A percentile compares a stretch with the other conserved stretches of the same genome.
Evolutionary conservation across 1,140 invertebrate species (phyloP).

Genomic region (Drosophila sp.): DNA sequence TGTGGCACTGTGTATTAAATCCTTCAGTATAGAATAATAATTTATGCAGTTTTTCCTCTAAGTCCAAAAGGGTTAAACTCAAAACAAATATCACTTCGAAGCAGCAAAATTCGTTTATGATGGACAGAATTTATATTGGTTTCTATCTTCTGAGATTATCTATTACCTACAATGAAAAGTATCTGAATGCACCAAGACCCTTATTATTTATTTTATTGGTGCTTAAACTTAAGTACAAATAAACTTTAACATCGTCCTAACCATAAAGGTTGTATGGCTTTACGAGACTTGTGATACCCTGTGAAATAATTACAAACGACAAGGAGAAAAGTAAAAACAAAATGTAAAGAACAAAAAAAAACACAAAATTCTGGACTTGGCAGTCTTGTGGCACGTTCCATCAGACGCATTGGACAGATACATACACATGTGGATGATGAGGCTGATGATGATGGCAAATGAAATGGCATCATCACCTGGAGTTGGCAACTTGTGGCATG

Average conservation of each 20-base stretch:
- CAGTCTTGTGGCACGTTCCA: constrained; percentile 44
- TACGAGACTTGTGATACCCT: background rate
- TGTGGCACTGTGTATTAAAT: background rate
- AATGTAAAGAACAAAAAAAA: constrained; percentile 29
- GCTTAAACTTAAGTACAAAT: too few species aligned
- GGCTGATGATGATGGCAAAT: constrained; percentile 18
- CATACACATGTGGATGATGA: constrained; percentile 14
- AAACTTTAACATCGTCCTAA: too few species aligned
- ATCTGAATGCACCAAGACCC: too few species aligned
- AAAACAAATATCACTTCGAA: too few species aligned
- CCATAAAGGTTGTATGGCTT: background rate
- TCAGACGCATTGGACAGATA: constrained; percentile 20
- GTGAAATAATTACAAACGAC: background rate
- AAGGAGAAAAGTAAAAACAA: constrained; percentile 8
- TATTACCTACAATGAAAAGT: too few species aligned
- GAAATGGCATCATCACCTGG: constrained; percentile 13
- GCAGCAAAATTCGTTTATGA: too few species aligned
- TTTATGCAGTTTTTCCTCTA: too few species aligned
- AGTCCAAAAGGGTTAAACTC: too few species aligned
- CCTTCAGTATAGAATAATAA: too few species aligned
- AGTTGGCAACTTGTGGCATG: constrained; percentile 28
- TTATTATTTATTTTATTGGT: too few species aligned
- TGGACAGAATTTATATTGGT: too few species aligned
- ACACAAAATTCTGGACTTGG: constrained; percentile 30
- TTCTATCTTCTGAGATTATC: too few species aligned